phyloP scores from a whole-genome alignment of 2,113 vertebrate species.

The Phoxinus phoxinus region DNA sequence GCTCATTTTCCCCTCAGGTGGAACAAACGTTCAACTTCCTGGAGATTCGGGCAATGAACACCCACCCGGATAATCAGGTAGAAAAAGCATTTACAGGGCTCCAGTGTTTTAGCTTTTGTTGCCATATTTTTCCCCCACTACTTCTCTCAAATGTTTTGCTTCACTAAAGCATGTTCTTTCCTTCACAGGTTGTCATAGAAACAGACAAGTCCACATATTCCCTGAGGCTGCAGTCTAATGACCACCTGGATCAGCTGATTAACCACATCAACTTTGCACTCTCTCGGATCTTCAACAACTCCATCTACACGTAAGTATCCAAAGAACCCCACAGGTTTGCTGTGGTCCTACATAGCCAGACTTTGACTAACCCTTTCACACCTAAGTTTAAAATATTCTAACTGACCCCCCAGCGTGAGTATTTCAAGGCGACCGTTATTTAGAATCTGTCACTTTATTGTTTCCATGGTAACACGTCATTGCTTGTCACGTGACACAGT shows the following conservation, averaged over 20 bases:
- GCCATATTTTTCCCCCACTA: neutral
- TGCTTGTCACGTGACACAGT: too few relatives aligned
- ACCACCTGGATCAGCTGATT: constrained; percentile 85
- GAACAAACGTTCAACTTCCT: constrained; percentile 80
- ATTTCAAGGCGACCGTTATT: too few relatives aligned
- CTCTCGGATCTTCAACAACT: constrained; percentile 87
- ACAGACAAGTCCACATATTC: constrained; percentile 87
- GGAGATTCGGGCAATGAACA: constrained; percentile 80
- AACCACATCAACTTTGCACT: constrained; percentile 85
- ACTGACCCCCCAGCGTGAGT: too few relatives aligned
- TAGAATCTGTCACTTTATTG: too few relatives aligned
- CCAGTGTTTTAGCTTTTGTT: neutral
- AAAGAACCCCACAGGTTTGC: neutral
- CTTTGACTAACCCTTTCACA: too few relatives aligned
- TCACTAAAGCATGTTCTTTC: constrained; percentile 18
- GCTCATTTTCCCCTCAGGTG: constrained; percentile 62
- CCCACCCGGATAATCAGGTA: constrained; percentile 77
- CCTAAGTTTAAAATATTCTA: too few relatives aligned
- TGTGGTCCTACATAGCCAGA: neutral
- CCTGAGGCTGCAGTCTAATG: constrained; percentile 79
- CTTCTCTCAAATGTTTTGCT: constrained; percentile 11
- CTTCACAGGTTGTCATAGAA: constrained; percentile 84
- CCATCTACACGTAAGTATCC: constrained; percentile 82
- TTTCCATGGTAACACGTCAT: too few relatives aligned
- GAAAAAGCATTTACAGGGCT: neutral